Percentiles rank a stretch among this genome's conserved stretches.
Conservation (phyloP, 2,113 vertebrate species). For the Cephalopholis sonnerati region DNA sequence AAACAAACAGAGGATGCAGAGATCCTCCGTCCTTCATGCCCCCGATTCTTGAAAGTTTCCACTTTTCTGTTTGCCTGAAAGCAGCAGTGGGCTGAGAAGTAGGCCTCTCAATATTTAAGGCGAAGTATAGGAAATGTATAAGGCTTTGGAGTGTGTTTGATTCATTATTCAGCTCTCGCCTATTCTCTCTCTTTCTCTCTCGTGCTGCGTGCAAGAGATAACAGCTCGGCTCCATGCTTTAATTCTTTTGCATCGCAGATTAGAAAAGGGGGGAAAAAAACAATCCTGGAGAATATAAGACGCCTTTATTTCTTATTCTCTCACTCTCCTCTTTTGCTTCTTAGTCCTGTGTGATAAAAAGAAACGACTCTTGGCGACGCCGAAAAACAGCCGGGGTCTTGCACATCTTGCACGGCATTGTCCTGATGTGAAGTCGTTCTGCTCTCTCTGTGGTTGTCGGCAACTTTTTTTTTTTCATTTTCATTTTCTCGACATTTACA, state of each 20-base stretch:
- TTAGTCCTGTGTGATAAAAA: slow-evolving; percentile 42
- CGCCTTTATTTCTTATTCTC: slow-evolving; percentile 52
- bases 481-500: slow-evolving; percentile 43
- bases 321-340: slow-evolving; percentile 31
- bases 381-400: background rate
- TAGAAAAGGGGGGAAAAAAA: slow-evolving; percentile 62
- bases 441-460: background rate
- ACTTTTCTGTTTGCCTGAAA: slow-evolving; percentile 39
- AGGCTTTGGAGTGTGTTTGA: slow-evolving; percentile 71
- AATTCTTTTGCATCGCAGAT: slow-evolving; percentile 82
- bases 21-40: slow-evolving; percentile 20
- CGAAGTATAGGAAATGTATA: slow-evolving; percentile 69
- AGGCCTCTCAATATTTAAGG: slow-evolving; percentile 77
- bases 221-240: slow-evolving; percentile 73
- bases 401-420: background rate
- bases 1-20: slow-evolving; percentile 32
- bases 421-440: slow-evolving; percentile 39
- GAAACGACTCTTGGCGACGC: background rate
- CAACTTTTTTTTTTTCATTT: background rate
- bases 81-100: slow-evolving; percentile 36
- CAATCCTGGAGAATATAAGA: slow-evolving; percentile 61
- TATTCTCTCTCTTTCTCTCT: slow-evolving; percentile 57
- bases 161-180: slow-evolving; percentile 80
- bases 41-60: slow-evolving; percentile 40
- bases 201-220: slow-evolving; percentile 73